Evolutionary conservation across 92 coral and sea anemone genomes (phyloP).

Genomic region (Umimayanthus kanabou): DNA sequence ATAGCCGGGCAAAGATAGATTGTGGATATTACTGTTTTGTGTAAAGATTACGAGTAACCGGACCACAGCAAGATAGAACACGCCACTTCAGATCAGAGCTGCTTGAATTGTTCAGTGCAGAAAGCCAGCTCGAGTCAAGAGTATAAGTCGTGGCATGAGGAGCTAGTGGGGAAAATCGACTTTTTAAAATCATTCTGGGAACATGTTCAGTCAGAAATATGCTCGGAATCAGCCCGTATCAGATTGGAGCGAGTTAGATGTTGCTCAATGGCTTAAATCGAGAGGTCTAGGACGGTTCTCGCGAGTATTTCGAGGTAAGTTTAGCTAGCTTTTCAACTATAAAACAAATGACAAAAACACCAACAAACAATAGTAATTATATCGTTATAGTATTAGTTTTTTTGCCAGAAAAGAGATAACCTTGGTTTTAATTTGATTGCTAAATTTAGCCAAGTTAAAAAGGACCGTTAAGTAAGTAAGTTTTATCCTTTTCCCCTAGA

Average conservation of each 20-base stretch:
- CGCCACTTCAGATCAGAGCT: not conserved
- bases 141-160: not conserved
- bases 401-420: not conserved
- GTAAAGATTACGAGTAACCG: conserved; percentile 23
- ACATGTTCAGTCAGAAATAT: conserved; percentile 35
- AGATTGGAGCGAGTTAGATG: conserved; percentile 37
- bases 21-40: conserved; percentile 11
- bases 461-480: not conserved
- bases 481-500: conserved; percentile 6
- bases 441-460: not conserved
- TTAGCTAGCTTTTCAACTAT: not conserved
- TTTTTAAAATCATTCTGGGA: not conserved
- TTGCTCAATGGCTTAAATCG: conserved; percentile 25
- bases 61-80: conserved; percentile 6
- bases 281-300: conserved; percentile 34
- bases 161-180: not conserved
- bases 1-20: not conserved
- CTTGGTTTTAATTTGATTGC: not conserved
- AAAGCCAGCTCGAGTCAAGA: not conserved
- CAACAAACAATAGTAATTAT: not conserved
- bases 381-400: not conserved
- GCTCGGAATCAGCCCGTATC: conserved; percentile 5
- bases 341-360: not conserved
- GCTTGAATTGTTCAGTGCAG: not conserved
- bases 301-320: conserved; percentile 23